Evolutionary conservation across 2,888 invertebrate species (phyloP).

Genomic region (Acrobeloides nanus): DNA sequence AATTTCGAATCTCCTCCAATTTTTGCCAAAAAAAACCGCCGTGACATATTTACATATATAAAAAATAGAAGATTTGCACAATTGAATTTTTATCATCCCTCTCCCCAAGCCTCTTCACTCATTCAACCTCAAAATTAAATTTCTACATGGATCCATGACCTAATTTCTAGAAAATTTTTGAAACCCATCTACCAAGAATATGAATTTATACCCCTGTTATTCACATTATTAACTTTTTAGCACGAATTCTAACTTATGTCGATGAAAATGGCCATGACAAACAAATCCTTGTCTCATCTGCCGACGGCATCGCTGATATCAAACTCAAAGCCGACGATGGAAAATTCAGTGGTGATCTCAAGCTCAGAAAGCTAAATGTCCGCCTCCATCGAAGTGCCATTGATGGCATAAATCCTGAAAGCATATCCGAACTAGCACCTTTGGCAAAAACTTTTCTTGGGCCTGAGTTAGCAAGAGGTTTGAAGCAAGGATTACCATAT

Average conservation of each 20-base stretch:
- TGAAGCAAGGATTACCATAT: slow-evolving; percentile 47
- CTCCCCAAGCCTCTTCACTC: too few relatives aligned
- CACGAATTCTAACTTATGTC: slow-evolving; percentile 45
- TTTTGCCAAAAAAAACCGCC: too few relatives aligned
- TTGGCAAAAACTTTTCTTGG: slow-evolving; percentile 48
- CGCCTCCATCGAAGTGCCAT: slow-evolving; percentile 44
- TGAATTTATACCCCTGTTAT: neutral
- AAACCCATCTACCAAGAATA: neutral
- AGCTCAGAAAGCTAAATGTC: slow-evolving; percentile 37
- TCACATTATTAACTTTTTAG: slow-evolving; percentile 21
- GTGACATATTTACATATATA: too few relatives aligned
- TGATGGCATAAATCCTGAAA: slow-evolving; percentile 37
- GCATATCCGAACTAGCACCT: slow-evolving; percentile 44
- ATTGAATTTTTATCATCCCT: too few relatives aligned
- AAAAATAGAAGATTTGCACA: too few relatives aligned
- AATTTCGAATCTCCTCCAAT: too few relatives aligned
- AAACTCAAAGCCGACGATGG: slow-evolving; percentile 31
- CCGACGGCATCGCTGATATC: slow-evolving; percentile 47
- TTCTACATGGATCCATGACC: neutral
- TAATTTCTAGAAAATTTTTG: slow-evolving; percentile 1
- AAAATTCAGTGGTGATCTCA: slow-evolving; percentile 38
- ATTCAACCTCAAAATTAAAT: too few relatives aligned
- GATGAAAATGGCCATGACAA: slow-evolving; percentile 20
- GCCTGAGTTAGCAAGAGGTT: slow-evolving; percentile 36
- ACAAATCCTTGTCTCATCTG: slow-evolving; percentile 47